A percentile compares a stretch with the other conserved stretches of the same genome.
Evolutionary conservation across 2,797 vertebrate genomes (phyloP).

Genomic region (Alexandromys oeconomus): DNA sequence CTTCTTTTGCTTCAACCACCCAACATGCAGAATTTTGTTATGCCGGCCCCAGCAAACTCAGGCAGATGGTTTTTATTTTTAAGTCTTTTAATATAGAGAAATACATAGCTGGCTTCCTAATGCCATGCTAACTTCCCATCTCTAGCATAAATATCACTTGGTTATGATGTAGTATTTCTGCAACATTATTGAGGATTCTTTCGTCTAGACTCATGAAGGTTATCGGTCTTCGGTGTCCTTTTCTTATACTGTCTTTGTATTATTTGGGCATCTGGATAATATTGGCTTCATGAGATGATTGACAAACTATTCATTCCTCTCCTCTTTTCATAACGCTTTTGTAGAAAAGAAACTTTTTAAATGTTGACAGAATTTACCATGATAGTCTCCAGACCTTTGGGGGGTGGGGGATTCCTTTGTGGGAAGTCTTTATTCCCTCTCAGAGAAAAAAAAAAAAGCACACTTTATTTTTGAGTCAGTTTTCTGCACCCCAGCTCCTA

Average conservation of each 20-base stretch:
- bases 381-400: background rate
- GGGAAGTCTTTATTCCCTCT: background rate
- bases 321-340: conserved; percentile 14
- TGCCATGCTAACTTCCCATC: conserved; percentile 13
- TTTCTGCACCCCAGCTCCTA: background rate
- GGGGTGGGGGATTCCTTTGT: background rate
- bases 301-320: background rate
- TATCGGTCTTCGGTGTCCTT: background rate
- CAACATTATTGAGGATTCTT: background rate
- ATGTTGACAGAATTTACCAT: background rate
- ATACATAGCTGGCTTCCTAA: conserved; percentile 9
- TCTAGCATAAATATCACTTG: background rate
- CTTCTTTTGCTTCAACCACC: background rate
- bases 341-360: background rate
- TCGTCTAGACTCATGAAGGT: background rate
- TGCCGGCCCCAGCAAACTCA: background rate
- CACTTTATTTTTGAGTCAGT: background rate
- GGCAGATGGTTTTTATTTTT: conserved; percentile 23
- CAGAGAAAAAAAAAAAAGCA: background rate
- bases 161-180: background rate
- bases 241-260: background rate
- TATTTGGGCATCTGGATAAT: background rate
- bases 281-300: background rate
- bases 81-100: conserved; percentile 9
- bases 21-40: background rate